Evolutionary conservation across 2,888 invertebrate genomes (phyloP).

Genomic region (Rotaria macrura): DNA sequence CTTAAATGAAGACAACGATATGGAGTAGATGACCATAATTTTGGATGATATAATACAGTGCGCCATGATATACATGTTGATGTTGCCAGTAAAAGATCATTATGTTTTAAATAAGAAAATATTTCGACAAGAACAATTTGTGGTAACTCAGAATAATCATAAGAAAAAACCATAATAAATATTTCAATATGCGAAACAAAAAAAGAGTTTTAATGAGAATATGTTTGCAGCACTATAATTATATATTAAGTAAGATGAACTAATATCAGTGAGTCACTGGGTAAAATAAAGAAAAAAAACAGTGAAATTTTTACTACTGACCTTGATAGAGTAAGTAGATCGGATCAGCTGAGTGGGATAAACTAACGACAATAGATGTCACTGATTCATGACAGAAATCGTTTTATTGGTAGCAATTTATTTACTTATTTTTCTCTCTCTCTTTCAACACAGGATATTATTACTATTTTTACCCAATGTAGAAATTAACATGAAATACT

Average conservation of each 20-base stretch:
- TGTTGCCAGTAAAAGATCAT: constrained; percentile 54
- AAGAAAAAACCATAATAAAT: not conserved
- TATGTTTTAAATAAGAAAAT: constrained; percentile 53
- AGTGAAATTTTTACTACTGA: not conserved
- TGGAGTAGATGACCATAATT: constrained; percentile 6
- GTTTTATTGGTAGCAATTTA: not conserved
- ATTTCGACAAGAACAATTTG: constrained; percentile 48
- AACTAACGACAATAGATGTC: not conserved
- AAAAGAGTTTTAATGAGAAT: not conserved
- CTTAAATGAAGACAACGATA: not conserved
- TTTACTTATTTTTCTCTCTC: too few relatives aligned
- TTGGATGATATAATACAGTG: constrained; percentile 45
- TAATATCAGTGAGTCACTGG: not conserved
- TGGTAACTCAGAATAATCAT: constrained; percentile 38
- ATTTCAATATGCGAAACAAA: not conserved
- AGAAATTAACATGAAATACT: too few relatives aligned
- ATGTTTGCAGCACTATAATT: not conserved
- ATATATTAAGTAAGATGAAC: not conserved
- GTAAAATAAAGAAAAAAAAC: not conserved
- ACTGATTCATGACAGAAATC: not conserved
- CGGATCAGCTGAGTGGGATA: not conserved
- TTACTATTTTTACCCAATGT: too few relatives aligned
- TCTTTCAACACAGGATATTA: too few relatives aligned
- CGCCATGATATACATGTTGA: constrained; percentile 57
- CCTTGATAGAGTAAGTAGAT: not conserved